Evolutionary conservation across 2,113 vertebrate genomes (phyloP), one percentile per base, ranked within the genome.

Genomic region (Fregetta grallaria): DNA sequence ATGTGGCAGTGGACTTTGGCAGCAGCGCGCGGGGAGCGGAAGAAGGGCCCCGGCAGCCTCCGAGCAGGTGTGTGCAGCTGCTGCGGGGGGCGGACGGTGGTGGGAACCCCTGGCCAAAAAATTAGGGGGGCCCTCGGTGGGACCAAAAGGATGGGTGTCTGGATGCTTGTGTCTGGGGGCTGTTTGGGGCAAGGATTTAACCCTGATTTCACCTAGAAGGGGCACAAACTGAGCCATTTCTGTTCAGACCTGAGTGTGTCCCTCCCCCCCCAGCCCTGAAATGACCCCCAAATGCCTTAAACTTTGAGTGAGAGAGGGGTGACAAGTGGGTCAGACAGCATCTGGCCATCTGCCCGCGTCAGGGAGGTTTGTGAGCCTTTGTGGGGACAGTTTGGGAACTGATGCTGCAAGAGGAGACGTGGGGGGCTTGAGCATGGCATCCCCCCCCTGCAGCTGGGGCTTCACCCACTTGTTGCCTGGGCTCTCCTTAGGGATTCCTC

Each of bases 1-100:
- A 91, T 94, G 96, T 97, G 96, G 96, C 96, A 83, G 49, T 96
- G 96, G 92, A 96, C 95, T 96, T 97, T 92, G 96, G 53, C 88
- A 96, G 82, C 6, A 7, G 62, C 11, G 6, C 74, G 15, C 4
- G 5, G 66, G 73, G 90, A 92, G 82, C 12, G 53, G 95, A 90
- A 72, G 90, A 50, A 84, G 75, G 74, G 88, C 78, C 92, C 40
- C 1, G 1, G 62, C 3, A 0, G 92, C 53, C 80, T 91, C 86
- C 1, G 29, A 96, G 55, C 95, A 97, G 96, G 96, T 97, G 94
- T 96, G 96, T 97, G 71, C 0, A 2, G 85, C 84, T 82, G 66
- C 61, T 2, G 20, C 0, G 50, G 84, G 62, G 90, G 76, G 79
- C 0, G 18, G 19, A 66, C 0, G 30, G 86, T 0, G n/a, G 77